Evolutionary conservation across 2,888 invertebrate species (phyloP).

Genomic region (Galerucella calmariensis): DNA sequence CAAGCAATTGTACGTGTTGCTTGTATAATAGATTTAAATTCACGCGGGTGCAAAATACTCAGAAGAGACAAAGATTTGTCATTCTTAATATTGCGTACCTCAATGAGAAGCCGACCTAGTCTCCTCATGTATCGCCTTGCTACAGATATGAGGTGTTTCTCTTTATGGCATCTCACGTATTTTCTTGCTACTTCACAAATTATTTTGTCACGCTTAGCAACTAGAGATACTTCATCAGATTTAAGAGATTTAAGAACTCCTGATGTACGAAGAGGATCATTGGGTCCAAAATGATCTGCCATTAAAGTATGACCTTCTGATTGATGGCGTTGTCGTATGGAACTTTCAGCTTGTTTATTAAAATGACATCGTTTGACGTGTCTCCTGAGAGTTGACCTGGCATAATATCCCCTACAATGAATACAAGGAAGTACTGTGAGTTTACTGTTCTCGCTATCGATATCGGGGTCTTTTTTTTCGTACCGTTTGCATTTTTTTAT

Average conservation of each 20-base stretch:
- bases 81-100: conserved; percentile 1
- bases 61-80: background rate
- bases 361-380: conserved; percentile 34
- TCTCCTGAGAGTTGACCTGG: conserved; percentile 2
- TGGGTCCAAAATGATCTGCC: conserved; percentile 40
- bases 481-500: background rate
- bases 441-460: background rate
- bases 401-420: conserved; percentile 18
- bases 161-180: conserved; percentile 34
- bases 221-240: conserved; percentile 41
- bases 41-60: background rate
- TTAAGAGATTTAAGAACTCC: conserved; percentile 39
- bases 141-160: conserved; percentile 40
- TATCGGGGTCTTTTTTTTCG: background rate
- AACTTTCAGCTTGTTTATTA: conserved; percentile 13
- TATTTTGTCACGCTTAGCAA: conserved; percentile 35
- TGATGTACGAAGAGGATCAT: conserved; percentile 37
- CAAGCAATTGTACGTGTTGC: conserved; percentile 17
- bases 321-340: conserved; percentile 26
- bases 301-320: conserved; percentile 32
- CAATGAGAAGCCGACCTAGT: conserved; percentile 13
- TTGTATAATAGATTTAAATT: conserved; percentile 19
- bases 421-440: background rate
- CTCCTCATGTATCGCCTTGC: conserved; percentile 42
- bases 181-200: conserved; percentile 37